Percentiles rank a stretch among this genome's conserved stretches.
These are phyloP conservation scores for Ailuropoda melanoleuca DNA, from an alignment of 2,113 vertebrate genomes.

Conservation along the genomic window DNA sequence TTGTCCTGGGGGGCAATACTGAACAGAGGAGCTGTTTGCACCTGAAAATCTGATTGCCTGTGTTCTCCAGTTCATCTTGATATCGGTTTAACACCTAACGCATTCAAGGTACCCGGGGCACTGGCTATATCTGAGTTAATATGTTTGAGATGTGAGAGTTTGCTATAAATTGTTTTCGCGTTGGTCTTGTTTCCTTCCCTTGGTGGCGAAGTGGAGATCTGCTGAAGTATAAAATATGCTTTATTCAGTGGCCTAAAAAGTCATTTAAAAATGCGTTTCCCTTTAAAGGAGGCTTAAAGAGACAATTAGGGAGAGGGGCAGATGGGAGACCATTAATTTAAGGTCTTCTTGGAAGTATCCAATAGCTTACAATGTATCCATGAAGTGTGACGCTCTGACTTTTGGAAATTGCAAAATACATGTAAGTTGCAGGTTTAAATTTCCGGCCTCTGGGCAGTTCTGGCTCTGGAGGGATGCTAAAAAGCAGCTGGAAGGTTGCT, in stretches of 20 bases:
- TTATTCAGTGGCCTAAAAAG: neutral
- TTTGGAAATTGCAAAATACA: neutral
- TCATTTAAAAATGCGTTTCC: slow-evolving; percentile 11
- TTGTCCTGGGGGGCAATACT: neutral
- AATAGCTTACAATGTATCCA: neutral
- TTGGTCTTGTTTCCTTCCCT: neutral
- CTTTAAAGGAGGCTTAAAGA: neutral
- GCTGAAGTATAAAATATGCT: neutral
- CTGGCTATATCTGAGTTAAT: neutral
- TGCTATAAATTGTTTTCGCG: neutral
- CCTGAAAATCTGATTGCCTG: neutral
- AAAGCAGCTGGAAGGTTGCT: neutral
- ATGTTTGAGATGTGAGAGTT: neutral
- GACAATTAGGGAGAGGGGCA: neutral
- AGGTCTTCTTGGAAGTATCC: neutral
- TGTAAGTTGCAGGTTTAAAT: neutral
- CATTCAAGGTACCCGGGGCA: neutral
- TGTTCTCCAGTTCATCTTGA: neutral
- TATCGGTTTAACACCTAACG: neutral
- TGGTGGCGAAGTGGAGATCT: neutral
- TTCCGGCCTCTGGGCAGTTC: neutral
- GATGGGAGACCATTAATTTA: neutral
- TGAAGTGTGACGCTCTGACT: neutral
- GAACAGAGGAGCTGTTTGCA: neutral
- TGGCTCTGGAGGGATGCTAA: neutral